Base-by-base conservation (phyloP, 2,113 vertebrate genomes). In the Cryptomyrus ogoouensis region DNA sequence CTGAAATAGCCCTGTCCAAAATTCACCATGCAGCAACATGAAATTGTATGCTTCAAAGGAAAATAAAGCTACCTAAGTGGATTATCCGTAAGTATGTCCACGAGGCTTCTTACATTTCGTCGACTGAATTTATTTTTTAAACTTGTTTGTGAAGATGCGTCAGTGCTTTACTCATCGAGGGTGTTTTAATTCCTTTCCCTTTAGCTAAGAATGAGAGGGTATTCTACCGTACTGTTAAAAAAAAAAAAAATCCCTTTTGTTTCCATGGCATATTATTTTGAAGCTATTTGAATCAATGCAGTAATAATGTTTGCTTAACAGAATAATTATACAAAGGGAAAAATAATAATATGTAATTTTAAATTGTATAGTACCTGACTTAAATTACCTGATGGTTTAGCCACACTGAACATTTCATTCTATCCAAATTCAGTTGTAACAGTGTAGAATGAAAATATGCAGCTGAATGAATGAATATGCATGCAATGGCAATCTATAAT, bases 21-120 rank as follows among this genome's bases (percentile, higher is more conserved):
- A 94, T 95, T 94, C 94, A 94, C 93, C 93, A 84, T 92, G 93
- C 95, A 96, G 90, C 90, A 27, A 93, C 93, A 94, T 91, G 91
- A 95, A 93, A 95, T 94, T 94, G 94, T 94, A 94, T 94, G 94
- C 95, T 95, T 96, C 95, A 96, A 96, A 96, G 95, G 93, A 91
- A 93, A 90, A 90, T 93, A 91, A 93, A 94, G 94, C 94, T 94
- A 93, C 94, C 91, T 92, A 93, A 94, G 93, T 94, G 95, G 95
- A 96, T 96, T 93, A 96, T 95, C 94, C 94, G 93, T 93, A 19
- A 88, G 24, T 88, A 90, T 89, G 91, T 91, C 90, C 88, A 80
- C 91, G 44, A 91, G 87, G 89, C 27, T 90, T 88, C 88, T 89
- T 90, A 93, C 91, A 95, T 93, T 85, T 58, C 24, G 52, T 85